Base-by-base conservation (phyloP, 2,888 invertebrate genomes). In the Ectropis crepuscularia region DNA sequence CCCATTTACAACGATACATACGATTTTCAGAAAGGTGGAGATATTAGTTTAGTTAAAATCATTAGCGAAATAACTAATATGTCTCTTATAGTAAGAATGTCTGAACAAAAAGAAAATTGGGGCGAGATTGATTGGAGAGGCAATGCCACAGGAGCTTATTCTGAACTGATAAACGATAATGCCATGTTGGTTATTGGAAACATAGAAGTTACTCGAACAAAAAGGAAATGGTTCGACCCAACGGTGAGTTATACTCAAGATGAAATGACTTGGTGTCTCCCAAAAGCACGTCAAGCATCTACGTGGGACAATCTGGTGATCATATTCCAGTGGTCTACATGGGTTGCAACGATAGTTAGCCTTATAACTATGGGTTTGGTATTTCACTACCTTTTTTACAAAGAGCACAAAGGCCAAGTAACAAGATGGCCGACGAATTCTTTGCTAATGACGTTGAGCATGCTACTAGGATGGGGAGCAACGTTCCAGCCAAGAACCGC, bases 211-310 rank as follows among this genome's bases (percentile, higher is more conserved):
- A 90, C 92, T 0, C 88, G 80, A 70, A 82, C 79, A 10, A 82
- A 90, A 6, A 77, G 93, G 8, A 89, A 86, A 68, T 91, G 89
- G 88, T 93, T 93, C 53, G 77, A 92, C 73, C 88, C 92, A 0
- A 92, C 93, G 0, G 82, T 89, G 8, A 92, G 89, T 61, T 93
- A 92, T 65, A 87, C 89, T 6, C 93, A 93, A 75, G 93, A 93
- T 60, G 93, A 93, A 67, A 92, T 92, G 84, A 92, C 93, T 0
- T 90, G 92, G 83, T 93, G 93, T 51, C 81, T 92, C 0, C 90
- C 91, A 0, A 90, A 80, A 75, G 89, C 93, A 5, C 82, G 82
- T 0, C 82, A 83, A 71, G 91, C 91, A 0, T 81, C 89, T 0
- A 91, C 92, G 5, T 93, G 93, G 93, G 82, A 90, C 28, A 93